Evolutionary conservation across 2,113 vertebrate species (phyloP).

Genomic region (Thamnophis sirtalis): DNA sequence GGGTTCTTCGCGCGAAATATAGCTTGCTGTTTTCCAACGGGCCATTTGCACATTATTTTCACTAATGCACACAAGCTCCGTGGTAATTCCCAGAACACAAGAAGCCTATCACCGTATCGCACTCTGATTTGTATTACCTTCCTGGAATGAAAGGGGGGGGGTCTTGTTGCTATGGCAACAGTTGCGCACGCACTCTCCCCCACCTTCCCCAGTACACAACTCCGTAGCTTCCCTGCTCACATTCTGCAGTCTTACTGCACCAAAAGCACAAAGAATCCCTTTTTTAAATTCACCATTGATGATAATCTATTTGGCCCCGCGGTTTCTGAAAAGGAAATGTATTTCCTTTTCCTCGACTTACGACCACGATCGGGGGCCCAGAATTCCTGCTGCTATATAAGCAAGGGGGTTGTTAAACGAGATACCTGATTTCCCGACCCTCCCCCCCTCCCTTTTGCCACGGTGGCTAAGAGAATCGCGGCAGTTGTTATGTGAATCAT

Average conservation of each 20-base stretch:
- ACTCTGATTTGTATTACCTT: not conserved
- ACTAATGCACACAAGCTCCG: not conserved
- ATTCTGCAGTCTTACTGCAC: not conserved
- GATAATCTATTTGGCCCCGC: not conserved
- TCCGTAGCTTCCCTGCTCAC: not conserved
- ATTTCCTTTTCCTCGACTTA: not conserved
- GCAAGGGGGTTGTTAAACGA: too few relatives aligned
- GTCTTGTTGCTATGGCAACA: conserved; percentile 6
- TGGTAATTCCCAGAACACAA: not conserved
- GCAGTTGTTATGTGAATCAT: not conserved
- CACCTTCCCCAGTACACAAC: not conserved
- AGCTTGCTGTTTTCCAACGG: not conserved
- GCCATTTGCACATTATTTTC: not conserved
- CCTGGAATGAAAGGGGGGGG: not conserved
- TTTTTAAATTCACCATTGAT: not conserved
- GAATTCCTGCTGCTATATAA: too few relatives aligned
- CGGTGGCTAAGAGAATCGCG: not conserved
- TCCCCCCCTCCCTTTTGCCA: not conserved
- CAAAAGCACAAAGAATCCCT: not conserved
- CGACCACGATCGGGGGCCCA: not conserved
- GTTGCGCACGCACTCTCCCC: not conserved
- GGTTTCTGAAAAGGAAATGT: not conserved
- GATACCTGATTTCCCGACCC: too few relatives aligned
- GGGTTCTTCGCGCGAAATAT: not conserved
- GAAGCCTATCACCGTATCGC: not conserved